Evolutionary conservation across 2,888 invertebrate genomes (phyloP), one percentile per base, ranked within the genome.

Genomic region (Mylabris sibirica): DNA sequence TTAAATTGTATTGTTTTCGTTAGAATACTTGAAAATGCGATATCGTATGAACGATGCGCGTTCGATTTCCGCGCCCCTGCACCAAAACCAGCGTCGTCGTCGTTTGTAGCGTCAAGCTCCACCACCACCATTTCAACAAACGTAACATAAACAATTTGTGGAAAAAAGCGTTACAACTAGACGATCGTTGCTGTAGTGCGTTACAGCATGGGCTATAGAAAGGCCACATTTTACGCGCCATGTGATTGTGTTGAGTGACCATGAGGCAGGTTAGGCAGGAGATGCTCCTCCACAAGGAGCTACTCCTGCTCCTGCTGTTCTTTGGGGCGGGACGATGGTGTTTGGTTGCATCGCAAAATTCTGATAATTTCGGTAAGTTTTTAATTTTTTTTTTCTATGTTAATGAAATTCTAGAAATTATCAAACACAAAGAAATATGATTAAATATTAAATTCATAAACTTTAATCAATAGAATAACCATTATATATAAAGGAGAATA

Each of bases 231-330:
- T 57, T 65, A 63, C 69, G 72, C 71, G 73, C 75, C 72, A 82
- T 81, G 80, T 81, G 80, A 82, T 71, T 72, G 79, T 76, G 77
- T 76, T 71, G 79, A 81, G 80, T 81, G 81, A 82, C 79, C 75
- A 82, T 82, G 82, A 77, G 74, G 79, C 78, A 77, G 80, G 81
- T 79, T 74, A 78, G 79, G 82, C 82, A 77, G 79, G 78, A 78
- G 79, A 79, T 78, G 76, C 78, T 80, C 76, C 78, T 80, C 76
- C 77, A 74, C 69, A 67, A 74, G 80, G 78, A 79, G 81, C 78
- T 76, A 78, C 80, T 82, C 78, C 79, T 81, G 79, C 80, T 79
- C 75, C 76, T 80, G 77, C 78, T 79, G 74, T 73, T 78, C 75
- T 73, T 78, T 67, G 76, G 77, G 72, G 71, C 72, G 73, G 73